These are phyloP conservation scores for Nibea albiflora DNA, from an alignment of 2,113 vertebrate species.

Conservation along the genomic window DNA sequence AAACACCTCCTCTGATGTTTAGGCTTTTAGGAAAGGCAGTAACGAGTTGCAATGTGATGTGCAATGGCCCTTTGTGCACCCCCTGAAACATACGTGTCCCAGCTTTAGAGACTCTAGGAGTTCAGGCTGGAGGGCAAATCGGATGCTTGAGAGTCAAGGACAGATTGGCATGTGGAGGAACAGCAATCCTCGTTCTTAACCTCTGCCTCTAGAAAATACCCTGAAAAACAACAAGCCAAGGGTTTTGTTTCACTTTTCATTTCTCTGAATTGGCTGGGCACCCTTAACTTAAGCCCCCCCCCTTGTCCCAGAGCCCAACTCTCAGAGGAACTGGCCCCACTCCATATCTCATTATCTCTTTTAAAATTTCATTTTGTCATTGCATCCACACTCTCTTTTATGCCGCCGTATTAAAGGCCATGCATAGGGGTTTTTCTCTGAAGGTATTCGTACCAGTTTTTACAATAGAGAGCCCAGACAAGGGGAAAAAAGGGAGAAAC, in stretches of 20 bases:
- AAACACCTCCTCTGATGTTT: constrained; percentile 73
- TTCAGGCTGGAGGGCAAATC: constrained; percentile 59
- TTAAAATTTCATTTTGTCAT: constrained; percentile 76
- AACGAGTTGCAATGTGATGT: constrained; percentile 50
- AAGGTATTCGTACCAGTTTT: constrained; percentile 92
- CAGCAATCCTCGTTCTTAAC: constrained; percentile 64
- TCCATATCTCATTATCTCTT: constrained; percentile 80
- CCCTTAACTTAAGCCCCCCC: constrained; percentile 72
- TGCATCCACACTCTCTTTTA: constrained; percentile 64
- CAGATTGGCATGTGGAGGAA: constrained; percentile 68
- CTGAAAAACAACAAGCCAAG: constrained; percentile 62
- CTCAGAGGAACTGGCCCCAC: constrained; percentile 67
- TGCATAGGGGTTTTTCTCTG: constrained; percentile 85
- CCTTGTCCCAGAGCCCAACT: constrained; percentile 60
- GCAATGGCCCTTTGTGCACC: constrained; percentile 65
- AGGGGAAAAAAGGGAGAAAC: constrained; percentile 85
- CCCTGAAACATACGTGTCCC: constrained; percentile 52
- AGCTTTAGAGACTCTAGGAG: constrained; percentile 46
- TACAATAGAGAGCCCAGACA: constrained; percentile 92
- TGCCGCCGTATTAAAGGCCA: constrained; percentile 68
- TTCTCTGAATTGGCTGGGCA: constrained; percentile 65
- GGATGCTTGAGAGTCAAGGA: constrained; percentile 63
- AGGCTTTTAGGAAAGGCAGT: constrained; percentile 45
- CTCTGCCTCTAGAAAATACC: constrained; percentile 65
- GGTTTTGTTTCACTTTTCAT: constrained; percentile 71